These are phyloP conservation scores for Vanacampus margaritifer DNA, from an alignment of 2,113 vertebrate species.

Conservation along the genomic window DNA sequence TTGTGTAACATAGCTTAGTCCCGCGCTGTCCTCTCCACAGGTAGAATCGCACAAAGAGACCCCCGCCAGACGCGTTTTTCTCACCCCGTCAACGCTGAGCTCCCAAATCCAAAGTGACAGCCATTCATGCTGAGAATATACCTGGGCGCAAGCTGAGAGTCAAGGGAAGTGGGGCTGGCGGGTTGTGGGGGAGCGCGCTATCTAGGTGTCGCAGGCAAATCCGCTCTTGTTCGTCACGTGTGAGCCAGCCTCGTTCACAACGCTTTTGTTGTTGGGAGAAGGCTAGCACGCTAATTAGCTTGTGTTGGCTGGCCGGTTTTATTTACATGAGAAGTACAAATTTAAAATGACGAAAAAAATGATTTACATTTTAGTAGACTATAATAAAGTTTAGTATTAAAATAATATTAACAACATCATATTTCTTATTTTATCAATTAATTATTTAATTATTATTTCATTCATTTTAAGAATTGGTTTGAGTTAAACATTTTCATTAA, in stretches of 20 bases:
- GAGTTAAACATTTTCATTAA: too few relatives aligned
- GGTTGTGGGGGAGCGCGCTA: slow-evolving; percentile 52
- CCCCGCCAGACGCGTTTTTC: slow-evolving; percentile 66
- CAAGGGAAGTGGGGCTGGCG: slow-evolving; percentile 22
- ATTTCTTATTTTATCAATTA: too few relatives aligned
- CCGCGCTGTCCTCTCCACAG: slow-evolving; percentile 58
- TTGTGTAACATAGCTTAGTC: slow-evolving; percentile 45
- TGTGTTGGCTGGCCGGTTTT: neutral
- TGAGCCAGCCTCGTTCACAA: slow-evolving; percentile 40
- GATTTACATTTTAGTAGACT: neutral
- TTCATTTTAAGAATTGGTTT: too few relatives aligned
- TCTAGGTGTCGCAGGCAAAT: slow-evolving; percentile 76
- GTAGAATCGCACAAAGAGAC: slow-evolving; percentile 68
- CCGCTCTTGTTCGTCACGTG: slow-evolving; percentile 62
- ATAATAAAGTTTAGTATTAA: too few relatives aligned
- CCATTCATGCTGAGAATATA: slow-evolving; percentile 76
- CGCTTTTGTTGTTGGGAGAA: slow-evolving; percentile 38
- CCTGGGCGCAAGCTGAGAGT: slow-evolving; percentile 67
- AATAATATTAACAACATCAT: too few relatives aligned
- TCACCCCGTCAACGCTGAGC: slow-evolving; percentile 60
- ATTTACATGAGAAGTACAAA: neutral
- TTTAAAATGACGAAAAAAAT: neutral
- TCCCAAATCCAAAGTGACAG: slow-evolving; percentile 77
- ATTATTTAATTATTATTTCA: too few relatives aligned
- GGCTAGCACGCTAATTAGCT: slow-evolving; percentile 3